Conservation (phyloP, 2,797 vertebrate genomes). For the Chelmon rostratus region DNA sequence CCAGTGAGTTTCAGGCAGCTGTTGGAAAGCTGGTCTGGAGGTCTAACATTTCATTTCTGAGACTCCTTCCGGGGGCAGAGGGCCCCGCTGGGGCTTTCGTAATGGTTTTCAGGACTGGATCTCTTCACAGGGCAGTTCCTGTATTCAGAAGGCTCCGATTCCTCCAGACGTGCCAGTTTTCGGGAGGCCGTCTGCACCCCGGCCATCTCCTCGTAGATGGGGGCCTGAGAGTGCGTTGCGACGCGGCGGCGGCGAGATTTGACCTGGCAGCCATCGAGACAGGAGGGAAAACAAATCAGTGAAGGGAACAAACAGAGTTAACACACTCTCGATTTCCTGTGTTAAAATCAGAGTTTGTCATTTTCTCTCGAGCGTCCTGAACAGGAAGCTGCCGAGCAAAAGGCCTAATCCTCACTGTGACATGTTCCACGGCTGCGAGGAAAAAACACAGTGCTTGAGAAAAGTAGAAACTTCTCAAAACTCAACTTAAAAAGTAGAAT, state of each 20-base stretch:
- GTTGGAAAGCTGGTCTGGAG: too few relatives aligned
- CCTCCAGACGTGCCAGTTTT: slow-evolving; percentile 55
- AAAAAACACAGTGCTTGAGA: too few relatives aligned
- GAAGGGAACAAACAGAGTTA: slow-evolving; percentile 16
- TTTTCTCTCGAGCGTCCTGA: not conserved
- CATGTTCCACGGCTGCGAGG: not conserved
- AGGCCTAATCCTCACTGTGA: not conserved
- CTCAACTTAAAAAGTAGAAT: not conserved
- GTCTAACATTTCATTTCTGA: slow-evolving; percentile 7
- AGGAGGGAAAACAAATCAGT: slow-evolving; percentile 58
- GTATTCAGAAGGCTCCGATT: slow-evolving; percentile 59
- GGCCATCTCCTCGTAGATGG: slow-evolving; percentile 86
- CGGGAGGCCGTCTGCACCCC: slow-evolving; percentile 23
- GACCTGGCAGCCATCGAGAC: slow-evolving; percentile 51
- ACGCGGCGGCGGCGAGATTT: slow-evolving; percentile 23
- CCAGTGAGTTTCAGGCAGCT: not conserved
- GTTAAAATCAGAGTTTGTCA: slow-evolving; percentile 60
- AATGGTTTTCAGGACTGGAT: slow-evolving; percentile 69
- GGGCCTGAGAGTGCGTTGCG: slow-evolving; percentile 40
- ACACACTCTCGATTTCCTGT: slow-evolving; percentile 54
- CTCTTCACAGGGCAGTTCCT: slow-evolving; percentile 57
- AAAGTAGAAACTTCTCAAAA: not conserved
- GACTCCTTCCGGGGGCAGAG: not conserved
- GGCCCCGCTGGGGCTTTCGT: slow-evolving; percentile 62
- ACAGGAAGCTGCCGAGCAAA: not conserved